Conservation (phyloP, 2,797 vertebrate species). For the Corythornis leucogaster region DNA sequence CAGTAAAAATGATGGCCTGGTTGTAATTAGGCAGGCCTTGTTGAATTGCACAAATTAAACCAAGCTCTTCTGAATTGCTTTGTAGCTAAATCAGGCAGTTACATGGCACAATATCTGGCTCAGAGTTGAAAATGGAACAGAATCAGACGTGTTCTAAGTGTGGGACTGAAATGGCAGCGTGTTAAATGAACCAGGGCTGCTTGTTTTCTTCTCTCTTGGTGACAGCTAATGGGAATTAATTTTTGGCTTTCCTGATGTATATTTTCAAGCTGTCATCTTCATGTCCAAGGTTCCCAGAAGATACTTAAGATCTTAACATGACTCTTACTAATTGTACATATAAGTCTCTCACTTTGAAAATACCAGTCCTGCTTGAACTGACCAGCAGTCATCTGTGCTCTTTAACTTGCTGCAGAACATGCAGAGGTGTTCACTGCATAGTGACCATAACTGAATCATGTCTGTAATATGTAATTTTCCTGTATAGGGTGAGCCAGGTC, state of each 20-base stretch:
- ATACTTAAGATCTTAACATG: not conserved
- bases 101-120: constrained; percentile 4
- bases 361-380: not conserved
- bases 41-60: constrained; percentile 50
- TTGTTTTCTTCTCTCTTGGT: not conserved
- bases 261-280: not conserved
- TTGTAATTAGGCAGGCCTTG: constrained; percentile 53
- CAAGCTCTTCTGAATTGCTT: constrained; percentile 15
- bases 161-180: not conserved
- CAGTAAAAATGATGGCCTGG: constrained; percentile 48
- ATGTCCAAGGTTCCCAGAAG: not conserved
- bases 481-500: constrained; percentile 99
- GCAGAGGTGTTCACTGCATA: constrained; percentile 5
- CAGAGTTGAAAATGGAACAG: constrained; percentile 10
- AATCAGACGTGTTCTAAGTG: constrained; percentile 19
- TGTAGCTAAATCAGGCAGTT: constrained; percentile 28
- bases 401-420: constrained; percentile 31
- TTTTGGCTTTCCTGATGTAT: not conserved
- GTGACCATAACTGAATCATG: constrained; percentile 33
- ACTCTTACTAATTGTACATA: not conserved
- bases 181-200: not conserved
- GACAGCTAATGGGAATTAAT: not conserved
- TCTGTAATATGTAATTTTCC: constrained; percentile 95
- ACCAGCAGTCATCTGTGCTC: not conserved
- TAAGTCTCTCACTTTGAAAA: not conserved